Percentiles rank a stretch among this genome's conserved stretches.
phyloP scores from a whole-genome alignment of 2,797 vertebrate species.

The Enteromius mattozi region DNA sequence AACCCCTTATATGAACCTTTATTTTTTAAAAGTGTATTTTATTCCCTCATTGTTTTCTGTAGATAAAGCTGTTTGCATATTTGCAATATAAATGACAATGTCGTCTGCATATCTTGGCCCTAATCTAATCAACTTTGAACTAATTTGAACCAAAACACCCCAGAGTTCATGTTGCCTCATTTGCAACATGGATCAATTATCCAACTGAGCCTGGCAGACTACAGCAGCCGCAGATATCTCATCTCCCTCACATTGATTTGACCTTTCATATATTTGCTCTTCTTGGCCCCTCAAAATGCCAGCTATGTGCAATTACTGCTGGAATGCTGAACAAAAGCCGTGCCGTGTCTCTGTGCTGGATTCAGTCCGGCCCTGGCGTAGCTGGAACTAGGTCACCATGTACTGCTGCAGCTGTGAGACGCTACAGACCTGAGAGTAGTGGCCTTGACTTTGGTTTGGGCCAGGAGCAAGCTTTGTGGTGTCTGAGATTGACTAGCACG shows the following conservation, averaged over 20 bases:
- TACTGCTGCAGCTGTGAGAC: slow-evolving; percentile 67
- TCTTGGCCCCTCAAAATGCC: slow-evolving; percentile 64
- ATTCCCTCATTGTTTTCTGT: neutral
- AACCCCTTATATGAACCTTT: neutral
- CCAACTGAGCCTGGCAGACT: neutral
- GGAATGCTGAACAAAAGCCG: slow-evolving; percentile 77
- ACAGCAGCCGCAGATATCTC: slow-evolving; percentile 3
- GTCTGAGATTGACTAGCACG: neutral
- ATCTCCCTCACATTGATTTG: slow-evolving; percentile 37
- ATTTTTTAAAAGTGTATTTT: neutral
- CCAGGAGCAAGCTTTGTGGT: neutral
- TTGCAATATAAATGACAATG: neutral
- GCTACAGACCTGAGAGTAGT: slow-evolving; percentile 63
- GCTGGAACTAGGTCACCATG: slow-evolving; percentile 77
- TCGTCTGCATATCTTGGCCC: neutral
- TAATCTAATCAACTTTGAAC: slow-evolving; percentile 10
- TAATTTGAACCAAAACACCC: neutral
- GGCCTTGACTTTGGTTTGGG: neutral
- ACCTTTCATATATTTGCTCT: slow-evolving; percentile 43
- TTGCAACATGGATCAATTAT: slow-evolving; percentile 26
- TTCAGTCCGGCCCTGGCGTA: slow-evolving; percentile 54
- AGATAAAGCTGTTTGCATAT: neutral
- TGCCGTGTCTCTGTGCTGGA: slow-evolving; percentile 72
- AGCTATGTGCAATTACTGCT: slow-evolving; percentile 63
- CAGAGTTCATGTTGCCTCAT: neutral